phyloP scores from a whole-genome alignment of 2,888 invertebrate genomes.

The Tetragonisca angustula region DNA sequence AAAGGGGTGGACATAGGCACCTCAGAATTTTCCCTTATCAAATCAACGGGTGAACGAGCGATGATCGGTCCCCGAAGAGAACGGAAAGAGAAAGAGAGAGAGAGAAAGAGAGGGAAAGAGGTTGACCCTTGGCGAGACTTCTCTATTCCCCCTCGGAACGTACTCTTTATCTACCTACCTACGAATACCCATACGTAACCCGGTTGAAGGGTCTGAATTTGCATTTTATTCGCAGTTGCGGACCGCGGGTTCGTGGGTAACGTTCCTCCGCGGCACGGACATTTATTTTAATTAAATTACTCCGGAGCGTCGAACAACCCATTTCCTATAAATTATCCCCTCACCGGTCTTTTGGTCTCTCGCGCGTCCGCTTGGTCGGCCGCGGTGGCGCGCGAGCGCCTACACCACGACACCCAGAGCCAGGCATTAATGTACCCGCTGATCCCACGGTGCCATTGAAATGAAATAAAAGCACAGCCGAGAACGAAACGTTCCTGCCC shows the following conservation, averaged over 20 bases:
- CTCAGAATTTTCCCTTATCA: slow-evolving; percentile 78
- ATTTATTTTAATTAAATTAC: slow-evolving; percentile 85
- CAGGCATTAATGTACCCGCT: slow-evolving; percentile 83
- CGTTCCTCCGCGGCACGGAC: slow-evolving; percentile 78
- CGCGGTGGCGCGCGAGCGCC: slow-evolving; percentile 28
- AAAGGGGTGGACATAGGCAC: slow-evolving; percentile 36
- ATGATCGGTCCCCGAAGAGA: slow-evolving; percentile 68
- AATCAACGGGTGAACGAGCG: slow-evolving; percentile 79
- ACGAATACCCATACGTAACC: slow-evolving; percentile 67
- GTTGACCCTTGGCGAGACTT: slow-evolving; percentile 54
- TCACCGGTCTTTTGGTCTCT: slow-evolving; percentile 75
- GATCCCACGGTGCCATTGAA: slow-evolving; percentile 83
- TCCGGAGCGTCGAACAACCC: slow-evolving; percentile 84
- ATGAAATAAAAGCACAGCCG: slow-evolving; percentile 83
- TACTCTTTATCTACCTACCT: slow-evolving; percentile 70
- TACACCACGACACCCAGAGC: slow-evolving; percentile 68
- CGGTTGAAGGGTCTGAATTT: slow-evolving; percentile 83
- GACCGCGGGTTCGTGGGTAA: slow-evolving; percentile 75
- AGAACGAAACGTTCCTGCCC: slow-evolving; percentile 77
- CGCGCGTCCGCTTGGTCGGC: slow-evolving; percentile 34
- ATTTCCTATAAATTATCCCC: slow-evolving; percentile 84
- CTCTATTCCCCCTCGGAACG: slow-evolving; percentile 50
- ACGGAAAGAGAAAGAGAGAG: slow-evolving; percentile 35
- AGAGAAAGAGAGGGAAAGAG: slow-evolving; percentile 41
- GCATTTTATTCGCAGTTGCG: slow-evolving; percentile 83